These are phyloP conservation scores for Ibidorhyncha struthersii DNA, from an alignment of 2,113 vertebrate species.

Conservation along the genomic window DNA sequence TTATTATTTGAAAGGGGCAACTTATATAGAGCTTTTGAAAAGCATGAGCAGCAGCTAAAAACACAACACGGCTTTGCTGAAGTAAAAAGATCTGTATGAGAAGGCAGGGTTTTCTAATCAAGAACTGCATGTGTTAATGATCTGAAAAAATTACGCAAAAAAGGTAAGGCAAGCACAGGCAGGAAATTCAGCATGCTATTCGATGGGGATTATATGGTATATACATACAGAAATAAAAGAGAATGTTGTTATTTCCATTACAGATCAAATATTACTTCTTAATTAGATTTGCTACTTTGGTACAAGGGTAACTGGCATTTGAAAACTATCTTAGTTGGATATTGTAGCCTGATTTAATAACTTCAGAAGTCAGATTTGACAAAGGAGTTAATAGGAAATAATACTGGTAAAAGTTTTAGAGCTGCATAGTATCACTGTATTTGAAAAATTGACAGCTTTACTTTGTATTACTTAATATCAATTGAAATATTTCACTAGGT, in stretches of 20 bases:
- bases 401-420: neutral
- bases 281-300: constrained; percentile 31
- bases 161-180: neutral
- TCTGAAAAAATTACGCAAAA: neutral
- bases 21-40: neutral
- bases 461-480: neutral
- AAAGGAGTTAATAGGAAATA: neutral
- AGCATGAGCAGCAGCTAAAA: constrained; percentile 23
- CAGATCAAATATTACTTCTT: constrained; percentile 2
- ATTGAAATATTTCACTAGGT: neutral
- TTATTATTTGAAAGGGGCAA: constrained; percentile 7
- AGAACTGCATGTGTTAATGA: neutral
- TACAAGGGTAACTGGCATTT: neutral
- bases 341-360: neutral
- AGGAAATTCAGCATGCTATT: constrained; percentile 28
- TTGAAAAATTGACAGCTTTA: neutral
- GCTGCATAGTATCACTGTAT: neutral
- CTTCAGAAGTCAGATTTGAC: neutral
- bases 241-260: neutral
- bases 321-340: neutral
- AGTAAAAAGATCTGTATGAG: neutral
- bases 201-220: neutral
- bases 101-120: neutral
- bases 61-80: neutral
- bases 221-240: constrained; percentile 25